phyloP scores from a whole-genome alignment of 2,113 vertebrate genomes.

The Oryctolagus cuniculus region DNA sequence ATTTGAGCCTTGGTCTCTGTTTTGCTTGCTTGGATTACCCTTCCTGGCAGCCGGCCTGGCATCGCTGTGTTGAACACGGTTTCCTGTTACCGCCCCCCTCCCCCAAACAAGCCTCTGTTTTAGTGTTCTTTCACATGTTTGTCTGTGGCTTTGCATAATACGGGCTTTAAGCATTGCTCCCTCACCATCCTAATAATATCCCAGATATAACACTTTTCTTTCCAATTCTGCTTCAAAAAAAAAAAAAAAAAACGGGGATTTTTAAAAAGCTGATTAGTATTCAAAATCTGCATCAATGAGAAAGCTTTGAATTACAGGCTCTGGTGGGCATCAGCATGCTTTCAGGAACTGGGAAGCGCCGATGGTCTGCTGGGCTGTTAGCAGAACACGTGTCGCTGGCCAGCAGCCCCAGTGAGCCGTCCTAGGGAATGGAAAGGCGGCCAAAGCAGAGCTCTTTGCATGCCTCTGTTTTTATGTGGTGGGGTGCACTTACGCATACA shows the following conservation, averaged over 20 bases:
- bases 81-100: background rate
- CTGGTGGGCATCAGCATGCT: background rate
- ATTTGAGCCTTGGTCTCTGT: background rate
- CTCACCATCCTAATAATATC: background rate
- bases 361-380: too few species aligned
- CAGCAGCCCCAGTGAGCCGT: fast-evolving
- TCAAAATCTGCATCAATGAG: background rate
- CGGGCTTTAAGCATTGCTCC: background rate
- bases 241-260: constrained; percentile 11
- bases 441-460: too few species aligned
- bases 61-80: background rate
- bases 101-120: fast-evolving
- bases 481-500: background rate
- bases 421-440: background rate
- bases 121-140: background rate
- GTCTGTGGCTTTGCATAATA: background rate
- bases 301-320: background rate
- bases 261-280: constrained; percentile 43
- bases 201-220: background rate
- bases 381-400: background rate
- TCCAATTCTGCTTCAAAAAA: constrained; percentile 51
- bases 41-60: background rate
- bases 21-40: fast-evolving
- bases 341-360: background rate
- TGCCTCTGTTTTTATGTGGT: background rate